These are phyloP conservation scores for Saccostrea cuccullata DNA, from an alignment of 1,140 invertebrate genomes.

Conservation along the genomic window DNA sequence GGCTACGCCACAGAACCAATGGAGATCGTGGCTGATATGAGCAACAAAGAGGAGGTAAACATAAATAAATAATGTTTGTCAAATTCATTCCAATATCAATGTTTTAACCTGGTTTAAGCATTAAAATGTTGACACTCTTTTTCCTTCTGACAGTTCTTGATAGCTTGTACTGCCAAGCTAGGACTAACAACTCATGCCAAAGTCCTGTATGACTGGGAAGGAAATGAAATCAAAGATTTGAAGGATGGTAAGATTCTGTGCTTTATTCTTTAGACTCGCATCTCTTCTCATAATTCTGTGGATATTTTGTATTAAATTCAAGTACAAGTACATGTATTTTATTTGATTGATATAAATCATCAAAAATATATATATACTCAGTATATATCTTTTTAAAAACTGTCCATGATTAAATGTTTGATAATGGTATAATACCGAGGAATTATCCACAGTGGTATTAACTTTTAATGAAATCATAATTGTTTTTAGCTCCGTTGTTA, in stretches of 20 bases:
- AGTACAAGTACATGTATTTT: no score
- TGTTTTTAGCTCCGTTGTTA: constrained; percentile 68
- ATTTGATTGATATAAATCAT: no score
- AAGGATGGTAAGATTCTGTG: constrained; percentile 67
- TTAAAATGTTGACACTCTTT: not conserved
- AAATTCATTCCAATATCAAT: no score
- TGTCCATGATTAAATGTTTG: no score
- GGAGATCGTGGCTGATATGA: constrained; percentile 74
- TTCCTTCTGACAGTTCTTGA: constrained; percentile 71
- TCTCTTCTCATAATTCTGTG: not conserved
- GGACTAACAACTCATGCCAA: constrained; percentile 72
- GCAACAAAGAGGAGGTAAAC: constrained; percentile 72
- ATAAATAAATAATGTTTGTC: no score
- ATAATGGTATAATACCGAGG: no score
- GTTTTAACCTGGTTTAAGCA: no score
- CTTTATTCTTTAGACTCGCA: not conserved
- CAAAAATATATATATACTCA: no score
- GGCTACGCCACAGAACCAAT: constrained; percentile 70
- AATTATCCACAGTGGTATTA: no score
- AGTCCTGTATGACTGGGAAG: constrained; percentile 75
- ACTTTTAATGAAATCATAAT: no score
- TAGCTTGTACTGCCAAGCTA: constrained; percentile 73
- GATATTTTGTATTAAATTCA: no score
- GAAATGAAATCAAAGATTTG: constrained; percentile 72
- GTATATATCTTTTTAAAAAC: no score